A percentile compares a stretch with the other conserved stretches of the same genome.
Conservation (phyloP, 2,797 vertebrate genomes). For the Spinus pinus region DNA sequence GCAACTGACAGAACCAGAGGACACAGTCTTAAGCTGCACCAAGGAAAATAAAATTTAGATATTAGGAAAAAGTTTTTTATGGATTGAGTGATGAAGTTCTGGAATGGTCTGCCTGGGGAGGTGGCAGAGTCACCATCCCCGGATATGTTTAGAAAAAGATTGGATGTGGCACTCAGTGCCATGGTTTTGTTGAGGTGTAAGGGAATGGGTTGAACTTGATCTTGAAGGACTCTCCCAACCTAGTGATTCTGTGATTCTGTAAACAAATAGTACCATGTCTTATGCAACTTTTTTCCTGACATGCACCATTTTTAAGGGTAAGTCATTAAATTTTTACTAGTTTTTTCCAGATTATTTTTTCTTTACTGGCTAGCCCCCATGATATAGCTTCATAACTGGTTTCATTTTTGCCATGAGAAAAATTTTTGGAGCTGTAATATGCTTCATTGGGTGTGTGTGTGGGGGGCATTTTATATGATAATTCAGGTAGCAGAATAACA, state of each 20-base stretch:
- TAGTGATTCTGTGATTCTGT: neutral
- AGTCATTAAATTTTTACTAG: neutral
- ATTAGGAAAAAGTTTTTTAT: neutral
- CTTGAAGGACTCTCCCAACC: neutral
- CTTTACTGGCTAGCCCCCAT: neutral
- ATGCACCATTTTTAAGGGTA: neutral
- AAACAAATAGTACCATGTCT: neutral
- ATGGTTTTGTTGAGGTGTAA: neutral
- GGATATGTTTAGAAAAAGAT: neutral
- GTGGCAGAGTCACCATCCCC: neutral
- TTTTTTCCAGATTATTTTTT: neutral
- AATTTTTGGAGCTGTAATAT: neutral
- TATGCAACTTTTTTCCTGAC: neutral
- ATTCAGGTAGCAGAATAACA: neutral
- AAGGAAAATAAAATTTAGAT: neutral
- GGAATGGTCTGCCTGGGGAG: neutral
- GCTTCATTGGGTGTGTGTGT: neutral
- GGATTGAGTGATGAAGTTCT: too few species aligned
- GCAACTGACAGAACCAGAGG: neutral
- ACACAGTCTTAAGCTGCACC: too few species aligned
- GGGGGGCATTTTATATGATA: neutral
- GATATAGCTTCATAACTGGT: neutral
- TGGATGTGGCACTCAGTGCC: neutral
- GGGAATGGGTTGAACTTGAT: fast-evolving
- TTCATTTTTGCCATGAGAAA: neutral